Evolutionary conservation across 1,140 invertebrate genomes (phyloP).

Genomic region (Cylas formicarius): DNA sequence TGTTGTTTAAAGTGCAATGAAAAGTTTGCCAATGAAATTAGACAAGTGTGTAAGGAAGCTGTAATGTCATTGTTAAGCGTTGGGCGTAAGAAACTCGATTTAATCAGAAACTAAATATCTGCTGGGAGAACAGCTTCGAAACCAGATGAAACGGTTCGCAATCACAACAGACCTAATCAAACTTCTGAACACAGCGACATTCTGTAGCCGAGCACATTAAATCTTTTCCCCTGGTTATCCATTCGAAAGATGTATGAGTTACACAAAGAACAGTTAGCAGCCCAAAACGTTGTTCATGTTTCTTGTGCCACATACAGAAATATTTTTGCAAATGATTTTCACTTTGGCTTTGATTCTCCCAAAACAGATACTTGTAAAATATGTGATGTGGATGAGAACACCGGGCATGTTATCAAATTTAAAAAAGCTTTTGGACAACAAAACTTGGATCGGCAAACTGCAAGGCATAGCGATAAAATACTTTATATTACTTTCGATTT

Average conservation of each 20-base stretch:
- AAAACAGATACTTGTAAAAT: slow-evolving; percentile 5
- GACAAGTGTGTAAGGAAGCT: slow-evolving; percentile 6
- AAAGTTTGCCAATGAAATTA: slow-evolving; percentile 4
- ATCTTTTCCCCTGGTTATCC: slow-evolving; percentile 8
- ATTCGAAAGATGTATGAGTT: slow-evolving; percentile 8
- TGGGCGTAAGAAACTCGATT: slow-evolving; percentile 4
- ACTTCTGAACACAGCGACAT: background rate
- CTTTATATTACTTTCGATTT: slow-evolving; percentile 26
- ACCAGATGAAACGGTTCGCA: slow-evolving; percentile 4
- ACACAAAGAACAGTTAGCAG: background rate
- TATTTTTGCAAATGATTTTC: slow-evolving; percentile 18
- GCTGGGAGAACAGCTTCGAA: slow-evolving; percentile 1
- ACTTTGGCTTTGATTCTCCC: slow-evolving; percentile 6
- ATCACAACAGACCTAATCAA: slow-evolving; percentile 6
- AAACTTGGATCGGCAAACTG: slow-evolving; percentile 6
- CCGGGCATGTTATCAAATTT: background rate
- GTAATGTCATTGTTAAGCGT: slow-evolving; percentile 6
- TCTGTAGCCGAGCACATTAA: slow-evolving; percentile 2
- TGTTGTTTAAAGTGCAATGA: slow-evolving; percentile 6
- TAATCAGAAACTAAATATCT: slow-evolving; percentile 9
- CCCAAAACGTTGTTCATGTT: background rate
- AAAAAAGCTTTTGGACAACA: slow-evolving; percentile 6
- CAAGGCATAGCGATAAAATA: background rate
- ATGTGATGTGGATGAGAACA: background rate
- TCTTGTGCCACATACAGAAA: background rate